phyloP scores from a whole-genome alignment of 2,797 vertebrate species.

The Onychomys arenicola region DNA sequence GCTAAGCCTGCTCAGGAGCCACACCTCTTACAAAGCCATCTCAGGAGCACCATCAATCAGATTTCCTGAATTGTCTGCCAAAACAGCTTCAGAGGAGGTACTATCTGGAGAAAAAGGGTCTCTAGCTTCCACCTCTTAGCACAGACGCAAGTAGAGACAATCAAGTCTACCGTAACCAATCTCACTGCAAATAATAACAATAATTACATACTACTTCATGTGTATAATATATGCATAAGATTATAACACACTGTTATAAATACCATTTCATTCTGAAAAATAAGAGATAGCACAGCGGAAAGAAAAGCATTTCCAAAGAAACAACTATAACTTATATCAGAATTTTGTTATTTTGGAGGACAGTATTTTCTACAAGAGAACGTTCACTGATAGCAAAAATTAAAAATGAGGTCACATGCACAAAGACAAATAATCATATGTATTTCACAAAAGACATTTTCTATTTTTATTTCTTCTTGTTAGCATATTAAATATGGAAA shows the following conservation, averaged over 20 bases:
- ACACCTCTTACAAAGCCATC: background rate
- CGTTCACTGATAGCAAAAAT: conserved; percentile 35
- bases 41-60: background rate
- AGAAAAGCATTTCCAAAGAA: background rate
- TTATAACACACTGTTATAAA: conserved; percentile 85
- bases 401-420: conserved; percentile 59
- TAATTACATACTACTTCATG: background rate
- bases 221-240: background rate
- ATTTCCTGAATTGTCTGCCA: background rate
- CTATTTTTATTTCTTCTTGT: background rate
- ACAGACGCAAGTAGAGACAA: background rate
- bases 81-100: background rate
- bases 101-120: background rate
- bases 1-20: background rate
- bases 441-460: background rate
- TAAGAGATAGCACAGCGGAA: conserved; percentile 88
- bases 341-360: conserved; percentile 66
- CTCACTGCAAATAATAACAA: background rate
- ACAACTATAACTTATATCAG: conserved; percentile 48
- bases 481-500: conserved; percentile 54
- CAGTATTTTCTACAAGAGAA: conserved; percentile 50
- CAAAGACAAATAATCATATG: conserved; percentile 10
- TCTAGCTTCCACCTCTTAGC: background rate
- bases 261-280: conserved; percentile 87
- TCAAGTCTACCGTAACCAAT: background rate